A percentile compares a stretch with the other conserved stretches of the same genome.
These are phyloP conservation scores for Anoplolepis gracilipes DNA, from an alignment of 1,140 invertebrate genomes.

Conservation along the genomic window DNA sequence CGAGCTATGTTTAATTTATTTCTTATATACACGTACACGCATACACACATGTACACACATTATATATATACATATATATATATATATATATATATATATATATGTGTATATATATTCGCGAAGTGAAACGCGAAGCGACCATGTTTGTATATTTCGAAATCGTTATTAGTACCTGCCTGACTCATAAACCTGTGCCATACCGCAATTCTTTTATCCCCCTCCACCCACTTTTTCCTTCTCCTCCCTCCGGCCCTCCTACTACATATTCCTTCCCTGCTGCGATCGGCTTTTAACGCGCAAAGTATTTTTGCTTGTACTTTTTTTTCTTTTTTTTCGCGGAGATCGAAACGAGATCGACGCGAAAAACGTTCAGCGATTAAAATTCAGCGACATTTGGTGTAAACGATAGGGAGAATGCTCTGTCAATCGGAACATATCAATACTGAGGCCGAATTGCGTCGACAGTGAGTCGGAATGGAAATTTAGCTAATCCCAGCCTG, in stretches of 20 bases:
- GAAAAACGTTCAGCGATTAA: neutral
- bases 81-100: constrained; percentile 7
- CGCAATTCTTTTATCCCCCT: constrained; percentile 3
- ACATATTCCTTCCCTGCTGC: constrained; percentile 6
- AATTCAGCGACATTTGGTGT: constrained; percentile 3
- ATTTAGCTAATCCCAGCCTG: neutral
- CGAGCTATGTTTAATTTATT: constrained; percentile 76
- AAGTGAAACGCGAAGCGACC: constrained; percentile 33
- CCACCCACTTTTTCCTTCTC: neutral
- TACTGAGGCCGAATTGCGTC: constrained; percentile 6
- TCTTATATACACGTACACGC: constrained; percentile 44
- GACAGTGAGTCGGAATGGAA: neutral
- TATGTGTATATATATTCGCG: constrained; percentile 4
- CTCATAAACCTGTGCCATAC: constrained; percentile 69
- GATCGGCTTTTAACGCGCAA: constrained; percentile 4
- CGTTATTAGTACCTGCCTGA: constrained; percentile 67
- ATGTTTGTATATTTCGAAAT: constrained; percentile 58
- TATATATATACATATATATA: constrained; percentile 12
- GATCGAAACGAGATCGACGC: neutral
- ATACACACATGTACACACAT: neutral
- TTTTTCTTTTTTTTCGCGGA: neutral
- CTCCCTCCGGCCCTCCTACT: neutral
- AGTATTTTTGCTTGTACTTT: constrained; percentile 37
- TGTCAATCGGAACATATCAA: constrained; percentile 39
- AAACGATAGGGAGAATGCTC: neutral